Evolutionary conservation across 2,113 vertebrate species (phyloP).

Genomic region (Mixornis gularis): DNA sequence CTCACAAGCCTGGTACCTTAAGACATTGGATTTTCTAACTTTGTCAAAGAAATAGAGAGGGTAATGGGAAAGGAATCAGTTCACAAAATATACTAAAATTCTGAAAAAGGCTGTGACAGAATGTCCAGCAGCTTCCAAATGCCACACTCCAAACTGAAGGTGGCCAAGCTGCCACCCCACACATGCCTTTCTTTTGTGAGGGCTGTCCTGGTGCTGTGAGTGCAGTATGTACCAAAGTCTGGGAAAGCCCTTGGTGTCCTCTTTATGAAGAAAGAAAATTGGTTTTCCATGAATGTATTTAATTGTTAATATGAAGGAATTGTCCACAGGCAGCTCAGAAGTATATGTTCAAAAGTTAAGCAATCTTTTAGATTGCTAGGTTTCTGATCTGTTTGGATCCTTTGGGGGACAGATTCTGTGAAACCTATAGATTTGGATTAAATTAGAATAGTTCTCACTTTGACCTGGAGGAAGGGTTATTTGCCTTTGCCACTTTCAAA

Average conservation of each 20-base stretch:
- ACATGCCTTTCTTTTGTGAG: not conserved
- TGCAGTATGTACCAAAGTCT: not conserved
- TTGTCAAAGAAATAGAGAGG: not conserved
- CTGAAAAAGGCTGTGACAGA: not conserved
- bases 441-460: not conserved
- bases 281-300: not conserved
- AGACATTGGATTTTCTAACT: not conserved
- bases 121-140: not conserved
- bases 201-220: not conserved
- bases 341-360: not conserved
- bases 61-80: not conserved
- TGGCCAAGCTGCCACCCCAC: not conserved
- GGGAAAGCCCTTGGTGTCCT: not conserved
- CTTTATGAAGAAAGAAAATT: not conserved
- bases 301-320: not conserved
- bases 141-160: not conserved
- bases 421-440: not conserved
- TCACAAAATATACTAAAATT: not conserved
- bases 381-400: not conserved
- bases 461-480: not conserved
- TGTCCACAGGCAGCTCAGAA: not conserved
- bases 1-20: not conserved
- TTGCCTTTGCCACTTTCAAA: slow-evolving; percentile 18
- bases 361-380: not conserved
- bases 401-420: not conserved